Evolutionary conservation across 2,888 invertebrate genomes (phyloP), one percentile per base, ranked within the genome.

Genomic region (Andrena chrysosceles): DNA sequence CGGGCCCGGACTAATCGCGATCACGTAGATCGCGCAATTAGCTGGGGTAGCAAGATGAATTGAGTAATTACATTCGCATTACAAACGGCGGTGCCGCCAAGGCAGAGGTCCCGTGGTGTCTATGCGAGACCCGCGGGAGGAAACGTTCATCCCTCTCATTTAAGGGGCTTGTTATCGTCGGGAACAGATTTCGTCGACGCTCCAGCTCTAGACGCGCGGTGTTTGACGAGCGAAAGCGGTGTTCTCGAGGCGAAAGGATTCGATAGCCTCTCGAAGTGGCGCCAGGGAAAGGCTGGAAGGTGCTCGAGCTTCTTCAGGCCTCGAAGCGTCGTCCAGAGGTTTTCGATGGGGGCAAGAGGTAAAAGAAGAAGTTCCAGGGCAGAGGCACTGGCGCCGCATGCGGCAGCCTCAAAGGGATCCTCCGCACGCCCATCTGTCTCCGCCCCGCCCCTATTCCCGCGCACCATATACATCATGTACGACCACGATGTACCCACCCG

Each of bases 391-490:
- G 93, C 93, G 94, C 93, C 94, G 93, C 91, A 90, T 89, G 93
- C 94, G 94, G 94, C 94, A 91, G 92, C 92, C 93, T 93, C 92
- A 93, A 93, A 94, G 93, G 92, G 91, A 93, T 92, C 93, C 92
- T 89, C 93, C 89, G 91, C 92, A 94, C 94, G 94, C 94, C 94
- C 94, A 94, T 93, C 93, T 94, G 94, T 93, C 94, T 93, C 93
- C 93, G 94, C 93, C 89, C 93, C 94, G 93, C 93, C 94, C 93
- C 92, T 91, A 93, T 93, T 91, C 92, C 90, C 92, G 91, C 91
- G 92, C 92, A 92, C 92, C 92, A 91, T 92, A 93, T 93, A 92
- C 92, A 93, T 93, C 93, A 93, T 92, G 89, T 88, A 93, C 89
- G 86, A 89, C 87, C 85, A 85, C 83, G 89, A 85, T 89, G 85